Conservation (phyloP, 2,113 vertebrate genomes). For the Leucopsar rothschildi region DNA sequence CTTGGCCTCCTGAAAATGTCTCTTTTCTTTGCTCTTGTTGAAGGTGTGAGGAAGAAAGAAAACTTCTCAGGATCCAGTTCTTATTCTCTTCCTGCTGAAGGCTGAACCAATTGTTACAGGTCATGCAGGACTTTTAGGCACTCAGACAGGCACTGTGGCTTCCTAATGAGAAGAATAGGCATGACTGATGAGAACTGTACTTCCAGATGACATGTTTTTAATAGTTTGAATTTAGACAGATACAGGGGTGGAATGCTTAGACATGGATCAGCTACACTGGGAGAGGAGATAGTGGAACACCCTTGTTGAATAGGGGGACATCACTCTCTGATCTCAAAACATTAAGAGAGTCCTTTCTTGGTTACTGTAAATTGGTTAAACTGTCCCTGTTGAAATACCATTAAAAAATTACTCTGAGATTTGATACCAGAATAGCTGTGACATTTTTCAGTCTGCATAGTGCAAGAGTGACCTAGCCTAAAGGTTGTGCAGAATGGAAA, state of each 20-base stretch:
- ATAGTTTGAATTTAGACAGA: background rate
- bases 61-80: background rate
- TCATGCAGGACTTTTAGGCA: background rate
- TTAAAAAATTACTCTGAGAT: background rate
- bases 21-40: background rate
- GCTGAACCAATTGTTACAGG: background rate
- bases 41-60: background rate
- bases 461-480: background rate
- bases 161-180: background rate
- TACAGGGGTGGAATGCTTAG: background rate
- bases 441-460: background rate
- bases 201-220: background rate
- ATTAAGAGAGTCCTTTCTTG: background rate
- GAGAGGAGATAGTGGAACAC: background rate
- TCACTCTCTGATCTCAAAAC: background rate
- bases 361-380: background rate
- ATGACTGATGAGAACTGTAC: background rate
- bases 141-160: background rate
- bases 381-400: background rate
- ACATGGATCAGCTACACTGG: background rate
- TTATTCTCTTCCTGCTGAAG: background rate
- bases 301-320: background rate
- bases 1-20: background rate
- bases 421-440: background rate
- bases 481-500: background rate